A percentile compares a stretch with the other conserved stretches of the same genome.
Conservation (phyloP, 2,113 vertebrate genomes). For the Alligator mississippiensis region DNA sequence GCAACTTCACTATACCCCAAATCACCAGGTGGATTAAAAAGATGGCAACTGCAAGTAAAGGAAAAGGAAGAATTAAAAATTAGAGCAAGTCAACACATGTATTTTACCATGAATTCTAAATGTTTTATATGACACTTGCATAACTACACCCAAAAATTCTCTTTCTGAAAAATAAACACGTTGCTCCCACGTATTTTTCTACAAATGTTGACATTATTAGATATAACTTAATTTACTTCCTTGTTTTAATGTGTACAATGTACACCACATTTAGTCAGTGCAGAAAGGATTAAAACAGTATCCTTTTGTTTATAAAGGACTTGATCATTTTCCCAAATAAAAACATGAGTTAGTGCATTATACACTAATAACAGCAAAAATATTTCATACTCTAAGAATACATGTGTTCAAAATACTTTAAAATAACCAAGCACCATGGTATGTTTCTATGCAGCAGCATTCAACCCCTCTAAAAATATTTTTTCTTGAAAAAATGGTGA, state of each 20-base stretch:
- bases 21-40: constrained; percentile 7
- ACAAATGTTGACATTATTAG: neutral
- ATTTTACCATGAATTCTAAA: neutral
- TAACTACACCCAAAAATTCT: neutral
- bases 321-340: constrained; percentile 48
- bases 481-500: constrained; percentile 37
- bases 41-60: neutral
- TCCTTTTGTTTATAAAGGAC: constrained; percentile 39
- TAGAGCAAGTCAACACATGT: neutral
- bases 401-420: constrained; percentile 55
- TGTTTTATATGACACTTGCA: neutral
- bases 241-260: neutral
- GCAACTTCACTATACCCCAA: neutral
- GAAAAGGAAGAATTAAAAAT: constrained; percentile 23
- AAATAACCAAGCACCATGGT: constrained; percentile 42
- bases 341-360: constrained; percentile 56
- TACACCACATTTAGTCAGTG: constrained; percentile 20
- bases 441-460: constrained; percentile 42
- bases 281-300: constrained; percentile 12
- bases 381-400: constrained; percentile 57
- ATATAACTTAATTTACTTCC: neutral
- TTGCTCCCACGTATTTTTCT: neutral
- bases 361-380: constrained; percentile 51
- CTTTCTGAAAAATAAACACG: neutral
- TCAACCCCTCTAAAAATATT: constrained; percentile 41